Conservation (phyloP, 2,888 invertebrate species). For the Xanthia icteritia region DNA sequence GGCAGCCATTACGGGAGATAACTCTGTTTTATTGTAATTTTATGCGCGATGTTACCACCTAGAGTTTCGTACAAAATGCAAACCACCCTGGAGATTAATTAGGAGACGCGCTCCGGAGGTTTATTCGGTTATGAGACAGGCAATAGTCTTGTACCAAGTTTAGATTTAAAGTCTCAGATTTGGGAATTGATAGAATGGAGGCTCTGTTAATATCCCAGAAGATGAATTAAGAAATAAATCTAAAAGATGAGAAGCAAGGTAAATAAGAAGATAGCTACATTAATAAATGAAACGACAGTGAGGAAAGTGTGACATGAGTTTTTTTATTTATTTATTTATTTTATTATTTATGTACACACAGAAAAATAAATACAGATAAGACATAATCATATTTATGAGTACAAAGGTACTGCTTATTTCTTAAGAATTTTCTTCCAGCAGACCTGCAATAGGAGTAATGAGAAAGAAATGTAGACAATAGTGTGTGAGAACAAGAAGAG, state of each 20-base stretch:
- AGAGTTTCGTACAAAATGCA: constrained; percentile 66
- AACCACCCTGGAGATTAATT: constrained; percentile 69
- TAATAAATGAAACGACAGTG: neutral
- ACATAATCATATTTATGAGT: too few relatives aligned
- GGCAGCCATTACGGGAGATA: constrained; percentile 79
- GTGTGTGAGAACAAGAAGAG: too few relatives aligned
- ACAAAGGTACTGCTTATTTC: too few relatives aligned
- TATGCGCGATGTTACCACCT: constrained; percentile 80
- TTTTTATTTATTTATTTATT: too few relatives aligned
- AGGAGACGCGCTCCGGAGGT: constrained; percentile 53
- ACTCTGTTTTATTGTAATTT: constrained; percentile 85
- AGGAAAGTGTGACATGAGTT: neutral
- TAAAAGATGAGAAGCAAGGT: neutral
- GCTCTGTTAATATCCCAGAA: neutral
- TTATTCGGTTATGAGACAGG: constrained; percentile 56
- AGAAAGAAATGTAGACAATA: too few relatives aligned
- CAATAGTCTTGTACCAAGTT: constrained; percentile 37
- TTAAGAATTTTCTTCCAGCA: too few relatives aligned
- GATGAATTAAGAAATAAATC: neutral
- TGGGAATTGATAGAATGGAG: constrained; percentile 6
- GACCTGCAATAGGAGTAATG: too few relatives aligned
- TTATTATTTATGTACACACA: too few relatives aligned
- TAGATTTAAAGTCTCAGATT: constrained; percentile 15
- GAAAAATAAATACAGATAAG: too few relatives aligned
- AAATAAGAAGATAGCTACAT: neutral